phyloP scores from a whole-genome alignment of 1,140 invertebrate genomes.

The Andricus grossulariae region DNA sequence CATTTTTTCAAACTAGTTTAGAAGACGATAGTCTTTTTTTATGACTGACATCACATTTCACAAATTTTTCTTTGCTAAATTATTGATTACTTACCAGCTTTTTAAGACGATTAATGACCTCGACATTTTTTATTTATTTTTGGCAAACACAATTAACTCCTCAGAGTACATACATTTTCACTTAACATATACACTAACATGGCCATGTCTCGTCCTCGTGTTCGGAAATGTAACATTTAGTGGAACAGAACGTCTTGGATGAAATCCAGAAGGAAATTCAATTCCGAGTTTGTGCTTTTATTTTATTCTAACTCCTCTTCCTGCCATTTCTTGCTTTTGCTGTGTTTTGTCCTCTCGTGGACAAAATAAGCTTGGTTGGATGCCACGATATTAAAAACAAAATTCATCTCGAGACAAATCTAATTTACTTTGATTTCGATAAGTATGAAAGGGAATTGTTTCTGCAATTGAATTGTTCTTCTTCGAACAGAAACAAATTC shows the following conservation, averaged over 20 bases:
- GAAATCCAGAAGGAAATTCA: constrained; percentile 38
- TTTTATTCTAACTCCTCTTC: background rate
- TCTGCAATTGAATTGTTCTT: constrained; percentile 10
- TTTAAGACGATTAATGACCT: no score
- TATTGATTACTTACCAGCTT: no score
- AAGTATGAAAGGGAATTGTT: constrained; percentile 6
- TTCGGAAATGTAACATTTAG: constrained; percentile 34
- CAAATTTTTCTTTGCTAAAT: no score
- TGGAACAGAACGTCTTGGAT: constrained; percentile 37
- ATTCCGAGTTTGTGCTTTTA: constrained; percentile 30
- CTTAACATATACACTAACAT: background rate
- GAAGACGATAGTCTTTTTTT: no score
- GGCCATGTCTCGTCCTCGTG: constrained; percentile 33
- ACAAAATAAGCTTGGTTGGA: constrained; percentile 2
- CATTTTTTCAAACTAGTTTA: no score
- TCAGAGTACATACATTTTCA: no score
- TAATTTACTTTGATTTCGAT: constrained; percentile 11
- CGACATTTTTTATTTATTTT: no score
- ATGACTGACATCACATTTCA: no score
- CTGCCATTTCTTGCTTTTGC: constrained; percentile 10
- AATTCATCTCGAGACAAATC: constrained; percentile 21
- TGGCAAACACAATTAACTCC: no score
- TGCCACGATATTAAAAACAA: constrained; percentile 14
- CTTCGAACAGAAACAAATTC: background rate
- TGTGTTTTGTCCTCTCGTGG: constrained; percentile 11